A percentile compares a stretch with the other conserved stretches of the same genome.
phyloP scores from a whole-genome alignment of 2,888 invertebrate species.

The Caradrina clavipalpis region DNA sequence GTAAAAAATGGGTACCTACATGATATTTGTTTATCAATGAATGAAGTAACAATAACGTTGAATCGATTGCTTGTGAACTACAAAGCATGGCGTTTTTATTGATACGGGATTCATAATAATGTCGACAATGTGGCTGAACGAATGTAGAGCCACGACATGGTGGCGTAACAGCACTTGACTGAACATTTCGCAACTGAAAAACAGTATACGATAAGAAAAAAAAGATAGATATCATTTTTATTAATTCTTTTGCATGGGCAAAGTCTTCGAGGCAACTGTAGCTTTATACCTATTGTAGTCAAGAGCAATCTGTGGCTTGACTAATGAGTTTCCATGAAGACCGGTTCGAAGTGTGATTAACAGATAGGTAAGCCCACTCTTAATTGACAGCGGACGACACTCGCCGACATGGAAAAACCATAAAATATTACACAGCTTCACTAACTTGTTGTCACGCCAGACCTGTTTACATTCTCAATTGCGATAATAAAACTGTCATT shows the following conservation, averaged over 20 bases:
- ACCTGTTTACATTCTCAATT: conserved; percentile 44
- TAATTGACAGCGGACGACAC: conserved; percentile 45
- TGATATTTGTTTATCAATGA: conserved; percentile 20
- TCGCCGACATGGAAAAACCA: conserved; percentile 58
- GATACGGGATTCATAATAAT: conserved; percentile 31
- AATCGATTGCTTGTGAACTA: conserved; percentile 5
- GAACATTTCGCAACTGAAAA: conserved; percentile 34
- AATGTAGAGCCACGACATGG: background rate
- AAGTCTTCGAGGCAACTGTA: background rate
- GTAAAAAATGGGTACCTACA: background rate
- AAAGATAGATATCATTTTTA: background rate
- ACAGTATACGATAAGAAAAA: conserved; percentile 25
- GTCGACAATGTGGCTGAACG: conserved; percentile 33
- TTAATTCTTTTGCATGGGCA: background rate
- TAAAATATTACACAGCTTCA: conserved; percentile 35
- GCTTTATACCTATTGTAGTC: conserved; percentile 1
- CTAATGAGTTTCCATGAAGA: conserved; percentile 38
- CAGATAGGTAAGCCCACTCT: conserved; percentile 28
- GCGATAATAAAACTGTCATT: conserved; percentile 34
- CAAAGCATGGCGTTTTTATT: conserved; percentile 39
- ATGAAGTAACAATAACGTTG: conserved; percentile 10
- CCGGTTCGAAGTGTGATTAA: conserved; percentile 42
- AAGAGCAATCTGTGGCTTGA: conserved; percentile 32
- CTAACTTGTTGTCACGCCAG: conserved; percentile 27
- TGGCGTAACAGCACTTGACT: conserved; percentile 7